These are phyloP conservation scores for Gymnopithys bicolor DNA, from an alignment of 2,797 vertebrate species.

Conservation along the genomic window DNA sequence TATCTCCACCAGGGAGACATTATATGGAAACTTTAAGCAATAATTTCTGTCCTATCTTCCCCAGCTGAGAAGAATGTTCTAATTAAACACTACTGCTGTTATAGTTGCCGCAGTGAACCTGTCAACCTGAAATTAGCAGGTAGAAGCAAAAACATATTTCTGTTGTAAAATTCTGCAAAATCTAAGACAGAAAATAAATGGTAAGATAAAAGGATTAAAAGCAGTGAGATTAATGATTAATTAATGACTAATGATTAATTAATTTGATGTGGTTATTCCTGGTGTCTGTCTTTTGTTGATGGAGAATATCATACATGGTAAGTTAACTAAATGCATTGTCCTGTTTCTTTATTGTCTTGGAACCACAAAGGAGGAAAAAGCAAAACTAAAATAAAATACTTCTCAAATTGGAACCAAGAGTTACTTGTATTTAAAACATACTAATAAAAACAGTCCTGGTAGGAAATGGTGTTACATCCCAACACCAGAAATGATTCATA, in stretches of 20 bases:
- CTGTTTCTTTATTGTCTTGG: not conserved
- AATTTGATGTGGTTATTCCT: not conserved
- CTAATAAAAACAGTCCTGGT: not conserved
- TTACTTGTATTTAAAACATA: not conserved
- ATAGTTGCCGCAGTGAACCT: not conserved
- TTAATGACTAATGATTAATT: not conserved
- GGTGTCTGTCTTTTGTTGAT: not conserved
- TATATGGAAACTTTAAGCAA: not conserved
- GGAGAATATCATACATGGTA: not conserved
- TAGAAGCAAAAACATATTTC: not conserved
- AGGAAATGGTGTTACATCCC: not conserved
- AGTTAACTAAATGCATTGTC: not conserved
- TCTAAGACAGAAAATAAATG: not conserved
- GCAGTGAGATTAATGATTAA: not conserved
- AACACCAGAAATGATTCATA: not conserved
- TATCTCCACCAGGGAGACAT: not conserved
- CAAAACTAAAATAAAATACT: not conserved
- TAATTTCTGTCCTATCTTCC: not conserved
- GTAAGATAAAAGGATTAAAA: not conserved
- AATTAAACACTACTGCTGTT: not conserved
- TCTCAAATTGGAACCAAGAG: not conserved
- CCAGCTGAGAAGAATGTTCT: not conserved
- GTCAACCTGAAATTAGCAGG: not conserved
- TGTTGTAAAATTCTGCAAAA: not conserved
- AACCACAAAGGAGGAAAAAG: not conserved